Evolutionary conservation across 92 coral and sea anemone species (phyloP).

Genomic region (Galaxea fascicularis): DNA sequence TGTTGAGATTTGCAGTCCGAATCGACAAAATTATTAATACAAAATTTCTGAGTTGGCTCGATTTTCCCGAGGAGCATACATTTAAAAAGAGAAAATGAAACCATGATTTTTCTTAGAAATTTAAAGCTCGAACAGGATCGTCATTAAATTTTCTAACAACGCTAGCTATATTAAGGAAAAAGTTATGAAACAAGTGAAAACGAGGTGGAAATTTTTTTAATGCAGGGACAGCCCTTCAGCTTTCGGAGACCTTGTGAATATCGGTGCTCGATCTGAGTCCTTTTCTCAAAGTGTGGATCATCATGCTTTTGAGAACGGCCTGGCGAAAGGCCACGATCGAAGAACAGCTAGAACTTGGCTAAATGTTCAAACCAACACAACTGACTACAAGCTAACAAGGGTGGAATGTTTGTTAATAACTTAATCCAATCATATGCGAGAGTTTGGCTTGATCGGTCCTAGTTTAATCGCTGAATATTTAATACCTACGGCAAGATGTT

Average conservation of each 20-base stretch:
- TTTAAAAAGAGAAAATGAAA: neutral
- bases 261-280: neutral
- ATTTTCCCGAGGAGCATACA: neutral
- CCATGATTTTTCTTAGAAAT: neutral
- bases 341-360: conserved; percentile 15
- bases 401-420: conserved; percentile 77
- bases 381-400: conserved; percentile 40
- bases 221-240: conserved; percentile 5
- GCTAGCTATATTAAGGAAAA: conserved; percentile 6
- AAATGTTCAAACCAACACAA: conserved; percentile 32
- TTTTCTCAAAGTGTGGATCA: conserved; percentile 4
- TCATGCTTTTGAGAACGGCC: conserved; percentile 20
- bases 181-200: conserved; percentile 53
- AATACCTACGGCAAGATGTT: conserved; percentile 50
- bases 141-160: neutral
- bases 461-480: conserved; percentile 72
- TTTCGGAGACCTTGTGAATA: conserved; percentile 21
- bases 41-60: neutral
- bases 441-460: conserved; percentile 61
- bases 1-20: conserved; percentile 26
- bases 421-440: conserved; percentile 82
- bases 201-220: conserved; percentile 50
- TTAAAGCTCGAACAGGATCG: neutral
- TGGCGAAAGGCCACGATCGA: conserved; percentile 57
- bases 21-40: conserved; percentile 26